Evolutionary conservation across 2,888 invertebrate genomes (phyloP).

Genomic region (Drosophila prolongata): DNA sequence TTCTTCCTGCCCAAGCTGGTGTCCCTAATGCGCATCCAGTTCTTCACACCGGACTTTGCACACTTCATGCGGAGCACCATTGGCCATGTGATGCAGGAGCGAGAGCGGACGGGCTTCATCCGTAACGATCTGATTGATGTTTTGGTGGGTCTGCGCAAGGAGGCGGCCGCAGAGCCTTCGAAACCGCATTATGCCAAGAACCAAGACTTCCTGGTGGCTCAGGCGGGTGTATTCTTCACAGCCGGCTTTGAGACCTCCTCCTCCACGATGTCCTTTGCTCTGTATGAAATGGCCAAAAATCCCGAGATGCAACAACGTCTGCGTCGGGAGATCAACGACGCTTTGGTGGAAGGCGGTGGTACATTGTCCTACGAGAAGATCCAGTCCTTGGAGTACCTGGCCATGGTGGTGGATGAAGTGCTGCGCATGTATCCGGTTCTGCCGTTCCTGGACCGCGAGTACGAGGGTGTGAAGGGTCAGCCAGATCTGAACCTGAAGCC

Average conservation of each 20-base stretch:
- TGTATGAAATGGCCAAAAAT: conserved; percentile 84
- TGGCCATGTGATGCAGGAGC: conserved; percentile 82
- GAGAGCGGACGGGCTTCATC: conserved; percentile 82
- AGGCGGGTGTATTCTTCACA: conserved; percentile 82
- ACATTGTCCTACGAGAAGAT: conserved; percentile 84
- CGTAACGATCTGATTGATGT: conserved; percentile 86
- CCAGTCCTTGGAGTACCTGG: conserved; percentile 83
- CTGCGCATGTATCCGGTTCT: conserved; percentile 83
- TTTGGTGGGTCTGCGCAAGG: conserved; percentile 84
- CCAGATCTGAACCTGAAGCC: conserved; percentile 78
- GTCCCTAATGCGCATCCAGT: conserved; percentile 64
- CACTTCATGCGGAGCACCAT: conserved; percentile 83
- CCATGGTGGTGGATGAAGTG: conserved; percentile 84
- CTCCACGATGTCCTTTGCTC: conserved; percentile 84
- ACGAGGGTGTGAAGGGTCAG: conserved; percentile 55
- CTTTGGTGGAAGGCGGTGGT: conserved; percentile 79
- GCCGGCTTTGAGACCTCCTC: conserved; percentile 84
- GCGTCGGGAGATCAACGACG: conserved; percentile 83
- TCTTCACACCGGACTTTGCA: conserved; percentile 74
- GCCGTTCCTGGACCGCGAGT: conserved; percentile 83
- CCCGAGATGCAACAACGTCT: conserved; percentile 83
- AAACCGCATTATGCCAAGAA: conserved; percentile 58
- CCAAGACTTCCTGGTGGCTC: conserved; percentile 81
- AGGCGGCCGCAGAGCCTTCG: conserved; percentile 52
- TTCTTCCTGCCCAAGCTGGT: conserved; percentile 82